Evolutionary conservation across 2,888 invertebrate genomes (phyloP), one percentile per base, ranked within the genome.

Genomic region (Leptinotarsa haldemani): DNA sequence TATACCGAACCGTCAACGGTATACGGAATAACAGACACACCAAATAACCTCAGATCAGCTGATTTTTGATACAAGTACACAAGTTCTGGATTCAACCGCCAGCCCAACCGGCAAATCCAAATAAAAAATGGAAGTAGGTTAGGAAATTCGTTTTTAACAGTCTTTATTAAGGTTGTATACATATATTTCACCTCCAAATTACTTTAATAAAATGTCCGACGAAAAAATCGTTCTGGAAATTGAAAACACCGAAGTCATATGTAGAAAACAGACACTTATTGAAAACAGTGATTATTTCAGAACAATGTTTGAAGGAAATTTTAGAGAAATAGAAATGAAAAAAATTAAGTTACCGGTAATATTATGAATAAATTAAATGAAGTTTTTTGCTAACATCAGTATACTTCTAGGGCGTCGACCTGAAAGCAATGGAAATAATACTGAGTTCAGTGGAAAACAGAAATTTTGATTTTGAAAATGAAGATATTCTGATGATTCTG

Each of bases 271-370:
- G 40, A 74, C 82, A 40, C 80, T 89, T 65, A 82, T 84, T 18
- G 70, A 81, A 71, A 81, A 87, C 74, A 89, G 89, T 79, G 86
- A 87, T 74, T 89, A 89, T 83, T 89, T 89, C 79, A 83, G 84
- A 79, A 88, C 85, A 7, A 89, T 89, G 89, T 88, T 89, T 73
- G 85, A 85, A 71, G 86, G 87, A 2, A 83, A 86, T 77, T 89
- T 88, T 78, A 76, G 83, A 16, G 89, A 89, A 81, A 84, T 84
- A 56, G 74, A 82, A 48, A 82, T 86, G 80, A 80, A 80, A 47
- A 78, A 77, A 56, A 84, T 89, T 30, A 84, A 81, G 77, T 80
- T 89, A 69, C 80, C 88, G 83, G 88, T 88, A 83, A 78, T 53
- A n/a, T 48, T 4, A 68, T 46, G 7, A 46, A 4, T 13, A 13